These are phyloP conservation scores for Natator depressus DNA, from an alignment of 2,113 vertebrate species.

Conservation along the genomic window DNA sequence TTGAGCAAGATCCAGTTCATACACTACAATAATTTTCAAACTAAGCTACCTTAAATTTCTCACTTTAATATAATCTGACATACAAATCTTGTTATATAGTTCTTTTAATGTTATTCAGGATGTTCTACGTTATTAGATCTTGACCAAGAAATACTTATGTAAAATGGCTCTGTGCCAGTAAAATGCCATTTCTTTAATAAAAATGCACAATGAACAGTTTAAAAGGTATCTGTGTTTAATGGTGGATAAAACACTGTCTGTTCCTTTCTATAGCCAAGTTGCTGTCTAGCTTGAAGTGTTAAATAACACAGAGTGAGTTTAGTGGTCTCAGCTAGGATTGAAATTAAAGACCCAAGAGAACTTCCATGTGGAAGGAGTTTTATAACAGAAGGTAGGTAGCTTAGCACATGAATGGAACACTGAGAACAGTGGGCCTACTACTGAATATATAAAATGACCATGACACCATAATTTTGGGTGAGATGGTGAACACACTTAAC, in stretches of 20 bases:
- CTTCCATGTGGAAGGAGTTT: slow-evolving; percentile 9
- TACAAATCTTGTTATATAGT: slow-evolving; percentile 64
- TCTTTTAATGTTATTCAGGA: slow-evolving; percentile 66
- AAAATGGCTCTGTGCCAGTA: slow-evolving; percentile 75
- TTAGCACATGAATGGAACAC: slow-evolving; percentile 25
- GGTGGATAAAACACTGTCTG: slow-evolving; percentile 56
- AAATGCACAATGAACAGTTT: slow-evolving; percentile 71
- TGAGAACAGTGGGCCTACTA: background rate
- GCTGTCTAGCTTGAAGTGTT: slow-evolving; percentile 77
- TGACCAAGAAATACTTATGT: slow-evolving; percentile 76
- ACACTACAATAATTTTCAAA: slow-evolving; percentile 53
- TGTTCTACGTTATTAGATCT: slow-evolving; percentile 74
- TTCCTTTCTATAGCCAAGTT: slow-evolving; percentile 69
- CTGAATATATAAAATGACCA: slow-evolving; percentile 27
- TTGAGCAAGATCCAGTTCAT: slow-evolving; percentile 48
- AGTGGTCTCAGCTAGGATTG: slow-evolving; percentile 56
- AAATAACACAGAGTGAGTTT: slow-evolving; percentile 73
- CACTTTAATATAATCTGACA: slow-evolving; percentile 67
- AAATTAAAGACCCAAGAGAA: slow-evolving; percentile 65
- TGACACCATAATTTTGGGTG: background rate
- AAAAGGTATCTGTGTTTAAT: slow-evolving; percentile 72
- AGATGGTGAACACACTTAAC: background rate
- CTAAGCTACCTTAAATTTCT: slow-evolving; percentile 72
- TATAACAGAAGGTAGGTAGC: slow-evolving; percentile 20
- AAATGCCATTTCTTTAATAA: slow-evolving; percentile 75